A percentile compares a stretch with the other conserved stretches of the same genome.
Conservation (phyloP, 23 tunicate species). For the Ascidia mentula region DNA sequence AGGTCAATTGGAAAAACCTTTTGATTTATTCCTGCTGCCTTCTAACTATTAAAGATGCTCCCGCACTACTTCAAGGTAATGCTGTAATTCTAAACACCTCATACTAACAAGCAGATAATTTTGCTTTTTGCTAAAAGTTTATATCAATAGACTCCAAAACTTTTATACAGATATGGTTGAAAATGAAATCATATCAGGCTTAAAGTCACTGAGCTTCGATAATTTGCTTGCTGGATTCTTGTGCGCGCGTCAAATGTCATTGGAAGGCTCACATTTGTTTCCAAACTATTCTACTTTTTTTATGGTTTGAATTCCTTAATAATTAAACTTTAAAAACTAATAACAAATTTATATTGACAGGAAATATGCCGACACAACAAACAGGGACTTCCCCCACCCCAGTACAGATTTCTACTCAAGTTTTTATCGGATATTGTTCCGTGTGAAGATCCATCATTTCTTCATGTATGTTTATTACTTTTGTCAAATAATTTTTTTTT, state of each 20-base stretch:
- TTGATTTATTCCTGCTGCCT: conserved; percentile 20
- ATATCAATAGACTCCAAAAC: too few relatives aligned
- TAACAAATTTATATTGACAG: background rate
- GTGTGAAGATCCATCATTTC: conserved; percentile 17
- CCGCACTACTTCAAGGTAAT: background rate
- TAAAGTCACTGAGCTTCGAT: background rate
- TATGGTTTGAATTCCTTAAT: conserved; percentile 13
- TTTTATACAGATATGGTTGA: background rate
- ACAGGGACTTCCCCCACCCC: conserved; percentile 20
- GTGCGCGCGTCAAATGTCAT: conserved; percentile 28
- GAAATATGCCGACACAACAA: background rate
- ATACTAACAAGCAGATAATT: background rate
- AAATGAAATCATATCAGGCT: conserved; percentile 6
- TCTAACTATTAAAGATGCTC: conserved; percentile 7
- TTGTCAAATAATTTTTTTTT: background rate
- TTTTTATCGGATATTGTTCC: conserved; percentile 38
- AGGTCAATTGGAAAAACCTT: conserved; percentile 46
- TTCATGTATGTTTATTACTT: conserved; percentile 27
- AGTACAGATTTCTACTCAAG: conserved; percentile 36
- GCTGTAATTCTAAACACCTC: background rate
- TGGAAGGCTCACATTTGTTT: conserved; percentile 38
- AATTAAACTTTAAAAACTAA: background rate
- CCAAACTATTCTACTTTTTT: conserved; percentile 18
- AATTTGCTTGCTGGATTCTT: conserved; percentile 20
- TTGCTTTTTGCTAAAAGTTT: too few relatives aligned